Evolutionary conservation across 2,888 invertebrate species (phyloP).

Genomic region (Catocala nupta): DNA sequence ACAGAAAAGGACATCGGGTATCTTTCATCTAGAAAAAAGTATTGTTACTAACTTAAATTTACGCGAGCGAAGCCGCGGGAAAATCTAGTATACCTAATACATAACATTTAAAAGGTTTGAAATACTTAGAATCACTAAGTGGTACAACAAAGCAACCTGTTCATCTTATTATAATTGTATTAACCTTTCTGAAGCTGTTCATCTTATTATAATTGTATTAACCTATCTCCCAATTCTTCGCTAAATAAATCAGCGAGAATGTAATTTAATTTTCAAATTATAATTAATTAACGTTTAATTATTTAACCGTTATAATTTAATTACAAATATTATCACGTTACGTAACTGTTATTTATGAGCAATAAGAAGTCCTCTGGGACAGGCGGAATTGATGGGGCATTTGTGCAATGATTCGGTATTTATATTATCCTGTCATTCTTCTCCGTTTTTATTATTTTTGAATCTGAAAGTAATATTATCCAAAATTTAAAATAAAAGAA

Average conservation of each 20-base stretch:
- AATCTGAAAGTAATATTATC: too few relatives aligned
- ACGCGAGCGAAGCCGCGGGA: too few relatives aligned
- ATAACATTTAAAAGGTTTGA: too few relatives aligned
- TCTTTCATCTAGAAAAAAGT: too few relatives aligned
- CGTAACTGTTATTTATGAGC: not conserved
- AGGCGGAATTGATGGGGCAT: not conserved
- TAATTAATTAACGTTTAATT: slow-evolving; percentile 18
- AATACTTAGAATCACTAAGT: too few relatives aligned
- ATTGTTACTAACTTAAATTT: too few relatives aligned
- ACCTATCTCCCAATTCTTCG: not conserved
- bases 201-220: slow-evolving; percentile 8
- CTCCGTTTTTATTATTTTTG: too few relatives aligned
- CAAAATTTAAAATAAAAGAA: too few relatives aligned
- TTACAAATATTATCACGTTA: slow-evolving; percentile 8
- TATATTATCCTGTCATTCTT: too few relatives aligned
- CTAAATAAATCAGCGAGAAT: slow-evolving; percentile 12
- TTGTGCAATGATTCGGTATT: too few relatives aligned
- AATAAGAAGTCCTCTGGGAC: not conserved
- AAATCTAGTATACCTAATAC: too few relatives aligned
- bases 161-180: slow-evolving; percentile 5
- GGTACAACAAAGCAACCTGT: not conserved
- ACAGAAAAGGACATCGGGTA: too few relatives aligned
- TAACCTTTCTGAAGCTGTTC: not conserved
- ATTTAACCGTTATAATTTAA: slow-evolving; percentile 18
- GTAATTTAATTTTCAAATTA: slow-evolving; percentile 23